Base-by-base conservation (phyloP, 2,888 invertebrate species). In the Rhogogaster chlorosoma region DNA sequence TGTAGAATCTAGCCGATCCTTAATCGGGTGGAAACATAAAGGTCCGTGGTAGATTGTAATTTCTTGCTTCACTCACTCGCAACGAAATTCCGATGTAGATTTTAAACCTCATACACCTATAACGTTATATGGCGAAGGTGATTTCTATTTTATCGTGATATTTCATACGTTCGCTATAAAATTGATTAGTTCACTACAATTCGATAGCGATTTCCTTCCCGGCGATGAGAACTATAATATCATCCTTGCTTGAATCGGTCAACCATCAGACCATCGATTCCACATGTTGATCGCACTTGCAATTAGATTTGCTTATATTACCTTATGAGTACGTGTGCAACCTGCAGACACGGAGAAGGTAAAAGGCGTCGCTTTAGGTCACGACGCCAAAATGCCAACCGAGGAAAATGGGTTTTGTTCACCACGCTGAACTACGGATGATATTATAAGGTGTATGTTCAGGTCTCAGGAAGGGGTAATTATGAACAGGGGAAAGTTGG, bases 171-270 rank as follows among this genome's bases (percentile, higher is more conserved):
- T 61, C 53, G 29, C 64, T 82, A 64, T 82, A 82, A 64, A 82
- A 82, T 82, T 82, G 82, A 82, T 82, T 82, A 67, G 82, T 82
- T 82, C 82, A 64, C 82, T 53, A 42, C 57, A 78, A 78, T 78
- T 78, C 57, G 78, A 78, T 12, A 45, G 15, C 45, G 75, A 22
- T 36, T 42, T 53, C 9, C 32, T 53, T 49, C n/a, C 53, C 53
- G 77, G 49, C 18, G 26, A 2, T 12, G 57, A 61, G 38, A 61
- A 80, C 80, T 80, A 26, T 77, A 12, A 61, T 61, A 70, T 12
- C 18, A 70, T 70, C 70, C 36, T 15, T 70, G 38, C 36, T 70
- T n/a, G 18, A 18, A 70, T 70, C 70, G 22, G 70, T 22, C 26
- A 70, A 70, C 70, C 18, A 70, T 61, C 61, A 18, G 29, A 10